Evolutionary conservation across 2,888 invertebrate species (phyloP), one percentile per base, ranked within the genome.

Genomic region (Apamea epomidion): DNA sequence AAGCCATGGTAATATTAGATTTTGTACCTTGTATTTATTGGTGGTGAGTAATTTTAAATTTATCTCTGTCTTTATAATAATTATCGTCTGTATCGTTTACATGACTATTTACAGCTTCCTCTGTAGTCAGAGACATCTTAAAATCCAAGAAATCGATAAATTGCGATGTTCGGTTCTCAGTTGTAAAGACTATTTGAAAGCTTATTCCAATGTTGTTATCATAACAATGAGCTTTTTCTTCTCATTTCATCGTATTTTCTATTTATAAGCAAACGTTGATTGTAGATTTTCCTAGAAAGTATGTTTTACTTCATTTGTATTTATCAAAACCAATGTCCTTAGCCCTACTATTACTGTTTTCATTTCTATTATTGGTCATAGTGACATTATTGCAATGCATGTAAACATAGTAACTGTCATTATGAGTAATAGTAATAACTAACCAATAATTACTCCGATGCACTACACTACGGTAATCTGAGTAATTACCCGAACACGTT

Each of bases 1-100:
- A 82, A 84, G 37, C n/a, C 37, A 85, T 64, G 51, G 67, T 67
- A 84, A 80, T 75, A 70, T 77, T 58, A 72, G 51, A 83, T 76
- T 83, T 62, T 65, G 37, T 64, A 79, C 64, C 74, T 77, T 73
- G 67, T 83, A 21, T 76, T 83, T 62, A 25, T 85, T 74, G n/a
- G 37, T 67, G 0, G 12, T 67, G 29, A 76, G 70, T 81, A 75
- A 69, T 81, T 72, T 8, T 72, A 16, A 69, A 75, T 72, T n/a
- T 58, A 75, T 81, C 16, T 3, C 0, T 64, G 54, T 45, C 21
- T 64, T 58, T 14, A 21, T 32, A 48, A 68, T 62, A 48, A 71
- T 84, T 68, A 72, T 64, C 14, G 32, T 79, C 0, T 12, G 62
- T 82, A 73, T 72, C 29, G 48, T 62, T 79, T 82, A 48, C 60